Base-by-base conservation (phyloP, 2,888 invertebrate species). In the Euproctis similis region DNA sequence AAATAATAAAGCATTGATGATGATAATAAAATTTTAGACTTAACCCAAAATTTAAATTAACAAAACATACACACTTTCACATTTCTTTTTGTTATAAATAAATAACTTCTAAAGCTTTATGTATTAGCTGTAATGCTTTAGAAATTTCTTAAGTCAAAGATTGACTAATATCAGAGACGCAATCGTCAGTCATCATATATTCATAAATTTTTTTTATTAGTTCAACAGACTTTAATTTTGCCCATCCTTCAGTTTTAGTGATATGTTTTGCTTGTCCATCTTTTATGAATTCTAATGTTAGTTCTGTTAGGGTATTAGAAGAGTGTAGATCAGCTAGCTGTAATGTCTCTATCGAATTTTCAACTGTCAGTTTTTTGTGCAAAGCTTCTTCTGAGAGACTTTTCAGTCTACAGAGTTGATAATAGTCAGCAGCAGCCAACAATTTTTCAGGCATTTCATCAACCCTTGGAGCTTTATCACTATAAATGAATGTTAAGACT, bases 371-470 rank as follows among this genome's bases (percentile, higher is more conserved):
- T 48, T 69, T 74, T 38, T 80, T 76, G 21, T 81, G 75, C 22
- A 84, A 48, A 4, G 80, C 76, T 46, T 78, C 78, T 32, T 81
- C 84, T 41, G 82, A 81, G 0, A 82, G 53, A 30, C 67, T 70
- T 34, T 82, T 82, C 2, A 84, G 51, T 34, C 78, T 55, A 21
- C 64, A 66, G 3, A 84, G 59, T 41, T 82, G 78, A 37, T 84
- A 84, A 41, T 64, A 84, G 32, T 84, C 82, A 4, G 84, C 80
- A 9, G 84, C 84, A 25, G 77, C 80, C 12, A 84, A 45, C 12
- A 84, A 42, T 34, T 65, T 73, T 25, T 78, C 76, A n/a, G 84
- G 80, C 36, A 80, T 78, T 13, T 77, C 75, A 52, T 80, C 72
- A 10, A 80, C 70, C 39, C 65, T 66, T 8, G 76, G 80, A 14